These are phyloP conservation scores for Hedychridium roseum DNA, from an alignment of 2,888 invertebrate genomes.

Conservation along the genomic window DNA sequence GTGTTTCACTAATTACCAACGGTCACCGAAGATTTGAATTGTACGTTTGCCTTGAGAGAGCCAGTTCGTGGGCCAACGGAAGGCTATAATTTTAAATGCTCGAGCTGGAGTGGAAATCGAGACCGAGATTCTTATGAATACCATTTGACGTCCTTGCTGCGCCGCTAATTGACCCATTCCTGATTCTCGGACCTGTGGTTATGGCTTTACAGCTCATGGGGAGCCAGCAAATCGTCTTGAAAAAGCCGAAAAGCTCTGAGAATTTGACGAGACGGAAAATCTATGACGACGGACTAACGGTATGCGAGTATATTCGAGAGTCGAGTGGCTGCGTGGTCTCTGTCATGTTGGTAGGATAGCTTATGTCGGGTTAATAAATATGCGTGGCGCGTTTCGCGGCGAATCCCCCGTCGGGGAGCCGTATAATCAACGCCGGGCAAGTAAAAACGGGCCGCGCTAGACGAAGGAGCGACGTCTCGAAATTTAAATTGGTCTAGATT, in stretches of 20 bases:
- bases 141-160: too few relatives aligned
- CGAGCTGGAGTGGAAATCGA: too few relatives aligned
- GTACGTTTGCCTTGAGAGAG: constrained; percentile 15
- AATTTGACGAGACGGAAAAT: too few relatives aligned
- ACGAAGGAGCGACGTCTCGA: constrained; percentile 39
- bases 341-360: too few relatives aligned
- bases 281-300: too few relatives aligned
- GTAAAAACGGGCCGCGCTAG: constrained; percentile 38
- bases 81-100: constrained; percentile 7
- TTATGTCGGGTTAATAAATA: constrained; percentile 43
- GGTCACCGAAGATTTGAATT: constrained; percentile 37
- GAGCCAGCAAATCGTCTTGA: too few relatives aligned
- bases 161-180: constrained; percentile 29
- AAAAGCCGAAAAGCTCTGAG: too few relatives aligned
- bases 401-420: constrained; percentile 45
- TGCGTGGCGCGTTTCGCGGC: constrained; percentile 41
- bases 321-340: too few relatives aligned
- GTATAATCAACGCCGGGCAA: constrained; percentile 49
- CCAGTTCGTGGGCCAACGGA: constrained; percentile 5
- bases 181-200: constrained; percentile 12
- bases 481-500: constrained; percentile 57
- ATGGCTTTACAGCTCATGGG: constrained; percentile 8
- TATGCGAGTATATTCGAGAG: too few relatives aligned
- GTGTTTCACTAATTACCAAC: constrained; percentile 45
- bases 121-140: too few relatives aligned